A percentile compares a stretch with the other conserved stretches of the same genome.
phyloP scores from a whole-genome alignment of 2,797 vertebrate genomes.

The Poecile montanus region DNA sequence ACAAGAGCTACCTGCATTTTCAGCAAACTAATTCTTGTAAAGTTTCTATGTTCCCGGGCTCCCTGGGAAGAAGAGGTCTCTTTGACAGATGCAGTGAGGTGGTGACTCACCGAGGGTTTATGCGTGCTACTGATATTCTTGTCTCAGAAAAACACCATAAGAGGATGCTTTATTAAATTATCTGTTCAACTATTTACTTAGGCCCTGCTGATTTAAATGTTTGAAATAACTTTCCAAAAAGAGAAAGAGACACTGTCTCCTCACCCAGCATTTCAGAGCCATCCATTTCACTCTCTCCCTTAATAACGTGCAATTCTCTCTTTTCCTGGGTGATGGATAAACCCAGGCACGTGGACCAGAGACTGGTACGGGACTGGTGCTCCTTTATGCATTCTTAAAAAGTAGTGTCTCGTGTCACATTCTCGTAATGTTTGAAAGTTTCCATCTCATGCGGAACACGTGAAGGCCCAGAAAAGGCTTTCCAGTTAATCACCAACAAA shows the following conservation, averaged over 20 bases:
- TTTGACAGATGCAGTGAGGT: neutral
- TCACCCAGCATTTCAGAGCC: neutral
- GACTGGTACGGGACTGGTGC: neutral
- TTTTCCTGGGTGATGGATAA: neutral
- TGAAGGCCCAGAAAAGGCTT: slow-evolving; percentile 15
- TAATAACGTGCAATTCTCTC: neutral
- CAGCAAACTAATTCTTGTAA: neutral
- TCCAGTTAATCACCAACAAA: slow-evolving; percentile 4
- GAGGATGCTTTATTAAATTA: slow-evolving; percentile 56
- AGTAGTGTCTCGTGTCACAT: neutral
- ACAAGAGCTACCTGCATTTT: neutral
- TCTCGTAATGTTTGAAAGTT: neutral
- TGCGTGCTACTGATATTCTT: slow-evolving; percentile 6
- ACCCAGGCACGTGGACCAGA: neutral
- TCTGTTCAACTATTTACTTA: slow-evolving; percentile 50
- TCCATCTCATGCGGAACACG: neutral
- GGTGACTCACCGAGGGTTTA: slow-evolving; percentile 22
- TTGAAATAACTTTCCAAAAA: slow-evolving; percentile 63
- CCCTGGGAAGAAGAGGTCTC: neutral
- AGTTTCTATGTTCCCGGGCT: neutral
- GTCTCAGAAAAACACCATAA: slow-evolving; percentile 47
- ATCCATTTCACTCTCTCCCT: neutral
- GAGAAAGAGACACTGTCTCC: neutral
- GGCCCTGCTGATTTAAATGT: slow-evolving; percentile 19
- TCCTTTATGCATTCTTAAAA: neutral